Percentiles rank a stretch among this genome's conserved stretches.
Evolutionary conservation across 1,140 invertebrate genomes (phyloP).

Genomic region (Adoxophyes honmai): DNA sequence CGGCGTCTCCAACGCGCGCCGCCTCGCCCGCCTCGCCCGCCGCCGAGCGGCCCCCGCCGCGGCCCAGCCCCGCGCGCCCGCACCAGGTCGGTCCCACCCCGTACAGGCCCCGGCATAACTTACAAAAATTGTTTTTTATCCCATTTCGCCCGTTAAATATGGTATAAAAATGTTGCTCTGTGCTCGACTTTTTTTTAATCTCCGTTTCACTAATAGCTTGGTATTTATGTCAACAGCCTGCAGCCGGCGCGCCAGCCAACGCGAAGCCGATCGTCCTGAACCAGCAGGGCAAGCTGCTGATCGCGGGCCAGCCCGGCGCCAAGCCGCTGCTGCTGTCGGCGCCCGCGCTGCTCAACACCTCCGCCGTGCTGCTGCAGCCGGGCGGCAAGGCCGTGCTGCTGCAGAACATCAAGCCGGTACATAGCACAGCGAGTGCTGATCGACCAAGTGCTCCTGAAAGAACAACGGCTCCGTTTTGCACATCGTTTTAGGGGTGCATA

Average conservation of each 20-base stretch:
- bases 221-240: too few relatives aligned
- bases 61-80: constrained; percentile 29
- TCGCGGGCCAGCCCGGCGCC: constrained; percentile 53
- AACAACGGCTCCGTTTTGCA: too few relatives aligned
- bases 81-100: constrained; percentile 32
- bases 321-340: constrained; percentile 65
- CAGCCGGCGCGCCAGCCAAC: too few relatives aligned
- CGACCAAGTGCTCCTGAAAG: too few relatives aligned
- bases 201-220: too few relatives aligned
- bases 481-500: too few relatives aligned
- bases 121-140: too few relatives aligned
- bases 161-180: too few relatives aligned
- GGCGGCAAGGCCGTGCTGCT: constrained; percentile 66
- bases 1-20: constrained; percentile 16
- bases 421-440: too few relatives aligned
- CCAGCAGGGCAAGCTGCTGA: constrained; percentile 56
- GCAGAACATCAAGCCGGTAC: constrained; percentile 68
- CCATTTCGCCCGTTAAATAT: too few relatives aligned
- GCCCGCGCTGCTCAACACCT: constrained; percentile 59
- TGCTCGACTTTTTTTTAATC: too few relatives aligned
- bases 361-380: constrained; percentile 59
- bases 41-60: constrained; percentile 17
- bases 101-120: too few relatives aligned
- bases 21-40: constrained; percentile 13
- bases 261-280: constrained; percentile 62